Evolutionary conservation across 1,140 invertebrate genomes (phyloP).

Genomic region (Amyelois transitella): DNA sequence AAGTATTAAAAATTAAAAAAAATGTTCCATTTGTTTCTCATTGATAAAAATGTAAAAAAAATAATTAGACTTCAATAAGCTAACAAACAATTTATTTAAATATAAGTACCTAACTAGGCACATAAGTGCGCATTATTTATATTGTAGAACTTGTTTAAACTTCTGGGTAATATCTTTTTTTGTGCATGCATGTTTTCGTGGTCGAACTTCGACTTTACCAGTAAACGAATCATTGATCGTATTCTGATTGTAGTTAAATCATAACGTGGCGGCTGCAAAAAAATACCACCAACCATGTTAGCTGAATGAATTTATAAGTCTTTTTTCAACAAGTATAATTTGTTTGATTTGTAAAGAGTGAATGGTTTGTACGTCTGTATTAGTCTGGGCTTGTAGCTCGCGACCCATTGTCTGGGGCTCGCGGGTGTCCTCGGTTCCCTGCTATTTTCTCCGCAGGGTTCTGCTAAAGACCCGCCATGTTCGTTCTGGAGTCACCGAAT

Average conservation of each 20-base stretch:
- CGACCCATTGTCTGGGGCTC: slow-evolving; percentile 53
- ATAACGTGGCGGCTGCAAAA: slow-evolving; percentile 6
- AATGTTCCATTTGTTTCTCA: no score
- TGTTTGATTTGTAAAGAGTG: slow-evolving; percentile 70
- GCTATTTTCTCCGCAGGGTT: slow-evolving; percentile 62
- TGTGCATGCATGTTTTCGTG: no score
- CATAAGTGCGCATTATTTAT: no score
- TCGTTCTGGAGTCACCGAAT: slow-evolving; percentile 61
- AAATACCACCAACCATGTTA: slow-evolving; percentile 10
- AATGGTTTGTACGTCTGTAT: slow-evolving; percentile 50
- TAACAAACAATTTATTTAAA: no score
- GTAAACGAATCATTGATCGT: not conserved
- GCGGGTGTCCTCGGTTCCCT: slow-evolving; percentile 60
- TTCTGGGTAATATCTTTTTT: no score
- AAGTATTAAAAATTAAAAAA: no score
- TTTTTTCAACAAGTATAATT: slow-evolving; percentile 63
- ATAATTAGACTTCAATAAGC: no score
- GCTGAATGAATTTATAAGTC: slow-evolving; percentile 22
- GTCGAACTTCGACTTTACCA: not conserved
- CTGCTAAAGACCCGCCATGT: slow-evolving; percentile 64
- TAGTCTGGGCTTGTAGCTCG: slow-evolving; percentile 34
- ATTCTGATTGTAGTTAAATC: not conserved
- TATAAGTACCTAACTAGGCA: no score
- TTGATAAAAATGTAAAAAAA: no score
- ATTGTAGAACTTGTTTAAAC: no score